Conservation (phyloP, 1,140 invertebrate genomes). For the Pseudoatta argentina region DNA sequence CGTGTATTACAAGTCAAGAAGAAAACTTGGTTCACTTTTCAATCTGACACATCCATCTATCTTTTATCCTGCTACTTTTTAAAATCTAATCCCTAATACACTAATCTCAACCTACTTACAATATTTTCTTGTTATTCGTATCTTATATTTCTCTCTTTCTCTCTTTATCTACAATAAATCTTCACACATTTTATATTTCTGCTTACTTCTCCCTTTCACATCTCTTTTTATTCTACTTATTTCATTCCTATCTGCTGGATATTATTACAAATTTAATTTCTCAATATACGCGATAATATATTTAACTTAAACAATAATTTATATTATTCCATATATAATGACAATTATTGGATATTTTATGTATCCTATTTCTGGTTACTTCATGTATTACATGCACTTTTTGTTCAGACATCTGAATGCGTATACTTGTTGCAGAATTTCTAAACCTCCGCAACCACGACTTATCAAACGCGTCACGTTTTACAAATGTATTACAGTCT, state of each 20-base stretch:
- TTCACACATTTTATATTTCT: no score
- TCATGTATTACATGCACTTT: not conserved
- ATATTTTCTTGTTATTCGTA: no score
- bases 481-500: constrained; percentile 22
- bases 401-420: not conserved
- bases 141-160: no score
- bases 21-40: no score
- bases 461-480: constrained; percentile 47
- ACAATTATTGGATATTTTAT: not conserved
- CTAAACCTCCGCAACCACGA: constrained; percentile 3
- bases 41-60: no score
- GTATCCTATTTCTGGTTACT: not conserved
- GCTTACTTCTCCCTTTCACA: no score
- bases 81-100: no score
- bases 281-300: not conserved
- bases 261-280: not conserved
- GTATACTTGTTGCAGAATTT: not conserved
- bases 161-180: no score
- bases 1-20: no score
- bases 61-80: no score
- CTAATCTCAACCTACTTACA: no score
- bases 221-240: no score
- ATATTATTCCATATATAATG: not conserved
- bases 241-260: not conserved
- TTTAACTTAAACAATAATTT: constrained; percentile 8